Base-by-base conservation (phyloP, 2,797 vertebrate genomes). In the Schizopygopsis pylzovi region DNA sequence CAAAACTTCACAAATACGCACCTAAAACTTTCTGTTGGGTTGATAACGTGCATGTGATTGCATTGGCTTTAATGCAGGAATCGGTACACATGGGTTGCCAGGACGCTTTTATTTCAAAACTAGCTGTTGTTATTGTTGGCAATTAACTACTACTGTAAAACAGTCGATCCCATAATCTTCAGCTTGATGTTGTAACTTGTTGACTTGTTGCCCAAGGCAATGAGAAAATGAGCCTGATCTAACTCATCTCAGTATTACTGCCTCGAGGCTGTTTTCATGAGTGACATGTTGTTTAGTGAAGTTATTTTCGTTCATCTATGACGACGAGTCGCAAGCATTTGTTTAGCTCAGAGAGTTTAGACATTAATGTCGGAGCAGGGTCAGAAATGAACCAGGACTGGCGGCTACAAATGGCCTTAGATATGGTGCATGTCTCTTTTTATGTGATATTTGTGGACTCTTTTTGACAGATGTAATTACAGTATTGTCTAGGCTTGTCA, bases 151-250 rank as follows among this genome's bases (percentile, higher is more conserved):
- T 33, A 43, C 22, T 43, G 39, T n/a, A 16, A n/a, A 1, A 41
- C 6, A 5, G 76, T 11, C 3, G 39, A 79, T 45, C 39, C 39
- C 56, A 18, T 63, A 61, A 79, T 68, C 63, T 52, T 15, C 20
- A 39, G 43, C 18, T 68, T 37, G 79, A 4, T 49, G 63, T 67
- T 81, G 43, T 39, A 18, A 61, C 77, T 63, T 79, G 76, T 79
- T 79, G 61, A 81, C 63, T 68, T 47, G 79, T 67, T 80, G 43
- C 61, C 61, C 25, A 7, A 20, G 79, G 79, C 61, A 4, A 45
- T 43, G 77, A 79, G 56, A 28, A 22, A 67, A 47, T 13, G 56
- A 63, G 15, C 39, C 8, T 79, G 28, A 79, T 79, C 77, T 43
- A 63, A 43, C 28, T 68, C n/a, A n/a, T 52, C 79, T 68, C 63